Percentiles rank a stretch among this genome's conserved stretches.
These are phyloP conservation scores for Rhabdophis nuchalis DNA, from an alignment of 2,797 vertebrate genomes.

Conservation along the genomic window DNA sequence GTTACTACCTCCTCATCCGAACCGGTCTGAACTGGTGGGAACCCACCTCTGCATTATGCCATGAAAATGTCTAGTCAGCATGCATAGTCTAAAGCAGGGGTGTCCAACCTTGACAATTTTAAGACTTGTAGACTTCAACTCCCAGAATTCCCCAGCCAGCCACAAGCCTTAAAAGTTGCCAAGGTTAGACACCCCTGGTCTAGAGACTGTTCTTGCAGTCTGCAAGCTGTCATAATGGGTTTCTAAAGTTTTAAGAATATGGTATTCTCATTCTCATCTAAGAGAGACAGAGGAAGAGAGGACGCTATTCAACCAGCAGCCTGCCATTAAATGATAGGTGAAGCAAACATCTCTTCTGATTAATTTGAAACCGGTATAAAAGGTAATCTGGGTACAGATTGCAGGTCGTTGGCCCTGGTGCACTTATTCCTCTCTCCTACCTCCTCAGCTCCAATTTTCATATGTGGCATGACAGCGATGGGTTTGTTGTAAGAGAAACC, in stretches of 20 bases:
- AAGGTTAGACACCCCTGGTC: neutral
- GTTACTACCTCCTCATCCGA: too few species aligned
- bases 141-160: neutral
- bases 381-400: neutral
- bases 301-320: neutral
- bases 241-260: neutral
- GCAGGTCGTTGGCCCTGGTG: neutral
- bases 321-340: neutral
- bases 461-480: neutral
- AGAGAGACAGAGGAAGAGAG: neutral
- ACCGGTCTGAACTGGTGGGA: too few species aligned
- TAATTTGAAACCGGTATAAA: neutral
- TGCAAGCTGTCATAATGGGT: neutral
- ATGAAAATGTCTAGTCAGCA: neutral
- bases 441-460: neutral
- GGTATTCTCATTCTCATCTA: neutral
- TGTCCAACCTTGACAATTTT: neutral
- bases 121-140: neutral
- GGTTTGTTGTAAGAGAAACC: neutral
- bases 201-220: neutral
- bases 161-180: neutral
- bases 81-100: neutral
- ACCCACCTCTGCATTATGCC: neutral
- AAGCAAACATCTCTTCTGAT: neutral
- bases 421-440: neutral